Base-by-base conservation (phyloP, 2,888 invertebrate species). In the Osmoderma eremita region DNA sequence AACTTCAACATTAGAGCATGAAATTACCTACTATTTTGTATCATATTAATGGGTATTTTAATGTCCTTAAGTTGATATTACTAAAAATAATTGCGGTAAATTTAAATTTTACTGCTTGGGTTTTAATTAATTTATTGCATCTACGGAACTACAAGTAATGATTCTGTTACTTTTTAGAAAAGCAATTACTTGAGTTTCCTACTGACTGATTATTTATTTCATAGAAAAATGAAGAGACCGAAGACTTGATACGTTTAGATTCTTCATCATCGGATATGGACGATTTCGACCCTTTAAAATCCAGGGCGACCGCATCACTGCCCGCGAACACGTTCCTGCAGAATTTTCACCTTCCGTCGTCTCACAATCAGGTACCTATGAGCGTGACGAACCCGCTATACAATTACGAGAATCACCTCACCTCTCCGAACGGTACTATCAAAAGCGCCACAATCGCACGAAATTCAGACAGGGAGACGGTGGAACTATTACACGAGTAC, bases 401-500 rank as follows among this genome's bases (percentile, higher is more conserved):
- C 72, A 82, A 83, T 6, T 85, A 84, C 75, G 84, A 82, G 61
- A 80, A 80, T 61, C 73, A 74, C 50, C 39, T 36, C 8, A 17
- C 41, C 2, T 67, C 70, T 39, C 69, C 65, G 45, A 85, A 86
- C 69, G 86, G 84, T 80, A 83, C 82, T 65, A 84, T 82, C 73
- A 78, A 83, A 74, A 83, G 80, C 49, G 38, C 20, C 30, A 17
- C 53, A 13, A 64, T 69, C 53, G 65, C 42, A 49, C 64, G 51
- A 83, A 72, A 71, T 64, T 68, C 73, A 64, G 80, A 78, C 68
- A 74, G 81, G 49, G 83, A 85, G 67, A 91, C 91, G 75, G 86
- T 88, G 76, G 90, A 90, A 77, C 83, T 91, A 64, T 84, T 91
- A 70, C 88, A 89, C 75, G 91, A 91, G 75, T 91, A 91, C 76